Evolutionary conservation across 2,888 invertebrate species (phyloP), one percentile per base, ranked within the genome.

Genomic region (Penaeus monodon): DNA sequence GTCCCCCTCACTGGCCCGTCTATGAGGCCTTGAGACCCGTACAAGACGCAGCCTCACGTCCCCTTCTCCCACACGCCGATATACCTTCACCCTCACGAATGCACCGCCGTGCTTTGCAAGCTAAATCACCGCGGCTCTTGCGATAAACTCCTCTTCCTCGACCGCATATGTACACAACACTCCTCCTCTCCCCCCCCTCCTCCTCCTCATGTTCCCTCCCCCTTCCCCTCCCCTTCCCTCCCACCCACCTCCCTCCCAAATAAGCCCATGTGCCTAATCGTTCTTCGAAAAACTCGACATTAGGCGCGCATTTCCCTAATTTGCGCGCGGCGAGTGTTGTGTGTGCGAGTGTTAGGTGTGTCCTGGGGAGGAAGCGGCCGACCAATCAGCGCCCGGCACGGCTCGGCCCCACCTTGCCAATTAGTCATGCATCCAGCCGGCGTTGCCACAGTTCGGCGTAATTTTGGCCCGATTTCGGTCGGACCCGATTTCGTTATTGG

Each of bases 321-420:
- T 81, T 81, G 76, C 77, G 84, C 77, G 84, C 84, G 68, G 79
- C n/a, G 76, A 27, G 57, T 57, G 33, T 74, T 3, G 83, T 70
- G 57, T 65, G 66, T 57, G 57, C 49, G 20, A 65, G 66, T 44
- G 64, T 38, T n/a, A 33, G 85, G 65, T 73, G 80, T 65, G 79
- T 80, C 73, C 64, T 65, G 85, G 57, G 33, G 66, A 76, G 80
- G 85, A 68, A 77, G 64, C 76, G 81, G 66, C 27, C 22, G 78
- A 81, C 85, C 85, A 85, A 86, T 86, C 81, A 86, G 81, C 74
- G 89, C 63, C 78, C 85, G 73, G 87, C 85, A 76, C 82, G 85
- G 81, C 77, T 80, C 78, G 85, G 85, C 88, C 88, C 89, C 89
- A 89, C 89, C 89, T 89, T 80, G 82, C 81, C 87, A 89, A 89